Evolutionary conservation across 2,888 invertebrate genomes (phyloP), one percentile per base, ranked within the genome.

Genomic region (Agrilus cyanescens): DNA sequence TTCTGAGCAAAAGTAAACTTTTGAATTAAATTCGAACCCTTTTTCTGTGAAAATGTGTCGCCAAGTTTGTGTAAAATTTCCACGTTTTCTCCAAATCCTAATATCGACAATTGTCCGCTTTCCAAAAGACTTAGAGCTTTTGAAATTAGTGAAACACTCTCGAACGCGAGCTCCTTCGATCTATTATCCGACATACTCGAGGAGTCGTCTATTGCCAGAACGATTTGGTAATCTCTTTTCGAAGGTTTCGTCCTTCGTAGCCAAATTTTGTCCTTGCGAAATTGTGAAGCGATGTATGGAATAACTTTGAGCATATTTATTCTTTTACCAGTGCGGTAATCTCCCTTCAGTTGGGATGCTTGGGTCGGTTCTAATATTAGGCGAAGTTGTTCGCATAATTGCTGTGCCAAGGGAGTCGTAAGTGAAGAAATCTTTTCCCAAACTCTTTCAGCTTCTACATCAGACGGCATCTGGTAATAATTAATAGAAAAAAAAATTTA

Each of bases 251-350:
- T 96, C 41, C 98, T 73, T 12, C 97, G 74, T 57, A 99, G 62
- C 98, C 98, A 99, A 58, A 99, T 99, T 65, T 96, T 95, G 64
- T 99, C 97, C 65, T 98, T 98, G 35, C 97, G 78, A 70, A 96
- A 99, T 66, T 97, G 89, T 47, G 96, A 96, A 13, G 99, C 99
- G 52, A 99, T 94, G 70, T 98, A 99, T 0, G 97, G 91, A 59
- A 98, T 95, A 41, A 99, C 87, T 62, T 88, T 90, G 36, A 96
- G 79, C 97, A 99, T 98, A 68, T 98, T 99, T 40, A 99, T 85
- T 6, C 98, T 78, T 47, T 93, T 85, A 1, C 98, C 98, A 0
- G 94, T 96, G 40, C 95, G 77, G 66, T 89, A 98, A 67, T 99
- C 98, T 14, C 98, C 98, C 68, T 79, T 88, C 29, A 94, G 71